These are phyloP conservation scores for Luperina nickerlii DNA, from an alignment of 2,888 invertebrate species.

Conservation along the genomic window DNA sequence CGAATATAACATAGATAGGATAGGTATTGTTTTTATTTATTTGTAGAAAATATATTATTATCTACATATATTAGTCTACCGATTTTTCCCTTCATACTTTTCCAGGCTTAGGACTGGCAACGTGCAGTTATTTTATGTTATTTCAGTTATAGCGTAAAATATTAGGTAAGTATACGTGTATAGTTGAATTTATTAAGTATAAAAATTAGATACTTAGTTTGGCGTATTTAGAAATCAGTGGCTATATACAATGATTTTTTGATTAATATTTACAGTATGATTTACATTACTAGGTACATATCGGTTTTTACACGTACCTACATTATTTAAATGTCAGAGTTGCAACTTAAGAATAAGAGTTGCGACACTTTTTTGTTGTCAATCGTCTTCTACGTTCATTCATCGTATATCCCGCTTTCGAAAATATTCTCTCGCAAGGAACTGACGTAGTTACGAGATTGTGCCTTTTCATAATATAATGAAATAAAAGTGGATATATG, in stretches of 20 bases:
- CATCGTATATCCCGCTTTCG: slow-evolving; percentile 8
- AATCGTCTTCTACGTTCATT: slow-evolving; percentile 11
- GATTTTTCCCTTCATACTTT: no score
- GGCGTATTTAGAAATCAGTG: slow-evolving; percentile 1
- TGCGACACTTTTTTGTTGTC: slow-evolving; percentile 6
- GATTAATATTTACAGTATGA: neutral
- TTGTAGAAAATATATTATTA: no score
- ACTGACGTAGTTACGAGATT: slow-evolving; percentile 13
- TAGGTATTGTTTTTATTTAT: no score
- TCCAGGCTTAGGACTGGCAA: no score
- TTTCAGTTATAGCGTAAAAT: no score
- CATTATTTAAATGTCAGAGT: slow-evolving; percentile 1
- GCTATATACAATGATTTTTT: neutral
- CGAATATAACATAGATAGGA: no score
- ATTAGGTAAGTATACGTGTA: neutral
- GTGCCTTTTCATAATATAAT: slow-evolving; percentile 13
- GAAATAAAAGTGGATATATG: slow-evolving; percentile 1
- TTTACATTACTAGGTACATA: neutral
- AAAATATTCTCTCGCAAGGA: slow-evolving; percentile 14
- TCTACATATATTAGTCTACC: no score
- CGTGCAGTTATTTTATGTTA: no score
- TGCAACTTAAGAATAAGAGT: slow-evolving; percentile 13
- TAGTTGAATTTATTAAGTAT: neutral
- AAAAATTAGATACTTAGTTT: neutral
- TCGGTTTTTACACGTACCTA: no score